Base-by-base conservation (phyloP, 2,113 vertebrate species). In the Turnix velox region DNA sequence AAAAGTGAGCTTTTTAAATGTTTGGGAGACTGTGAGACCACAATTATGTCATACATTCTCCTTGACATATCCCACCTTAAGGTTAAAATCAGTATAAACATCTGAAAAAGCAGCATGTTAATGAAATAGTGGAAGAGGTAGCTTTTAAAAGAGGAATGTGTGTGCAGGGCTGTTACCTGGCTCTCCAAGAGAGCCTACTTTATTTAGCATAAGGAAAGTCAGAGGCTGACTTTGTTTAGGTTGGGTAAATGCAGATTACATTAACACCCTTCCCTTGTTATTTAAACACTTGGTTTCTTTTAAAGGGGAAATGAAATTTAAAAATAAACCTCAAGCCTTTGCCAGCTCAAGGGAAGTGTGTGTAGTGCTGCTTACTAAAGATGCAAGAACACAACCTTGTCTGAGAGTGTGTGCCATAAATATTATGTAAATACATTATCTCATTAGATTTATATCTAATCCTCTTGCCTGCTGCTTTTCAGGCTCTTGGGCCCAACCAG, bases 391-490 rank as follows among this genome's bases (percentile, higher is more conserved):
- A 52, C 75, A 90, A 37, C 68, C 88, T n/a, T 59, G 40, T 65
- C 76, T 88, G 46, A 48, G 45, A 90, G 46, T 4, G 59, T 85
- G 79, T 52, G 92, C 76, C 88, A 87, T 93, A 84, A 95, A 94
- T 95, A 86, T 88, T n/a, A 37, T 72, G 77, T 87, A 90, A 92
- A 88, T 92, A 71, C 68, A 55, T 95, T 87, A 87, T 94, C 91
- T 96, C 93, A 65, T 94, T 81, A 88, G 90, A 87, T 90, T 94
- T 84, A 42, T 90, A 83, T 81, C 92, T 95, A 58, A 90, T 88
- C 83, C 83, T 2, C 0, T 52, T 87, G 73, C 76, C 68, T 74
- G 76, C 76, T 71, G 39, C 18, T 88, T 58, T 74, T 59, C 88
- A 94, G 89, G 4, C 39, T 88, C 49, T 62, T 48, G 4, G 22